Conservation (phyloP, 2,797 vertebrate genomes). For the Cetoscarus ocellatus region DNA sequence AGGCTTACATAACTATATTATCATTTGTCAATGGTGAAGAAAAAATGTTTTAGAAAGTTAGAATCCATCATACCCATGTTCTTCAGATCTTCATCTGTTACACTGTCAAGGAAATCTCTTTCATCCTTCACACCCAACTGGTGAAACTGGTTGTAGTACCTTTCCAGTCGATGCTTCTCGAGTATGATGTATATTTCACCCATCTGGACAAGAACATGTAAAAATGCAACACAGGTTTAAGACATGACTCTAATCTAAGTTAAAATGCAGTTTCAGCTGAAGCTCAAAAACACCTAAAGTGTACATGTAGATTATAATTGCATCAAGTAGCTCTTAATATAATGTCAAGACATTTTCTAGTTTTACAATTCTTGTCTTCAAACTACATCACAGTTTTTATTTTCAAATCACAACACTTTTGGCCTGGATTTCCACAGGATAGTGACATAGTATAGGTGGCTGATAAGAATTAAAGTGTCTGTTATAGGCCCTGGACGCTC, state of each 20-base stretch:
- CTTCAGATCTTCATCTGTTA: conserved; percentile 53
- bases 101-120: conserved; percentile 67
- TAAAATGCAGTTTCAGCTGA: neutral
- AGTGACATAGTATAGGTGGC: no score
- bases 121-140: conserved; percentile 63
- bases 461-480: no score
- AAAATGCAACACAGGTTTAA: neutral
- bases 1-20: no score
- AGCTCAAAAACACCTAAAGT: neutral
- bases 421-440: no score
- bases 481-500: no score
- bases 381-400: no score
- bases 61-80: conserved; percentile 49
- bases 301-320: neutral
- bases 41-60: neutral
- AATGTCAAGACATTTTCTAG: no score
- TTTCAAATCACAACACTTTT: no score
- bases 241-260: neutral
- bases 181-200: conserved; percentile 53
- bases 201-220: conserved; percentile 46
- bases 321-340: no score
- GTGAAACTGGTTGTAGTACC: conserved; percentile 45
- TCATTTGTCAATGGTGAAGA: neutral
- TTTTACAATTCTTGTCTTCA: no score
- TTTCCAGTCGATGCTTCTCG: conserved; percentile 47